Evolutionary conservation across 2,113 vertebrate species (phyloP), one percentile per base, ranked within the genome.

Genomic region (Corvus hawaiiensis): DNA sequence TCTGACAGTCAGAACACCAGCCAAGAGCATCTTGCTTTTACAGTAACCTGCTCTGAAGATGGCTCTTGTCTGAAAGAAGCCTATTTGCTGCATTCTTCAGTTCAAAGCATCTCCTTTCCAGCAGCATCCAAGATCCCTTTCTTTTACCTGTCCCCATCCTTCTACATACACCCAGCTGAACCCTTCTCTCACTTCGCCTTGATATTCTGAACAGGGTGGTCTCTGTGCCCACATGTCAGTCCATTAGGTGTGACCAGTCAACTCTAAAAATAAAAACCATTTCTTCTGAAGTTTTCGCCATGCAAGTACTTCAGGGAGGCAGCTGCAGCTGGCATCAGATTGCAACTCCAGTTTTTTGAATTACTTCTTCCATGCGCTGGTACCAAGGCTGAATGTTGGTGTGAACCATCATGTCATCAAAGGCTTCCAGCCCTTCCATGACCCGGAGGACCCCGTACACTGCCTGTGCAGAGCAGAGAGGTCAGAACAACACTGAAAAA

Each of bases 381-480:
- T 99, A 99, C 99, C 99, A 99, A 77, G 96, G 92, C 62, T 98
- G 98, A 87, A 99, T 98, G 85, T 95, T 99, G 49, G 99, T 99
- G 96, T 99, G 98, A 24, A 52, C 85, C 98, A 99, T 99, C 98
- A 99, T 98, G 97, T 99, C 99, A 0, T 99, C 97, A 17, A 99
- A 99, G 22, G 99, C 98, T 97, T 99, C 97, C 91, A 99, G 98
- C 7, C 99, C 99, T 77, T 99, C 99, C 99, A 99, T 99, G 64
- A 99, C 99, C 1, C 99, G 97, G n/a, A 99, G 98, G 21, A 99
- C 98, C 0, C 99, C 99, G 0, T 98, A 99, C 85, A 99, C 99
- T 0, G 99, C 99, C 99, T 99, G 94, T 23, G 86, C 18, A 54
- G 37, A 80, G 19, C 37, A 89, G 6, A 63, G 23, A 67, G 51